phyloP scores from a whole-genome alignment of 2,797 vertebrate genomes.

The Megalops cyprinoides region DNA sequence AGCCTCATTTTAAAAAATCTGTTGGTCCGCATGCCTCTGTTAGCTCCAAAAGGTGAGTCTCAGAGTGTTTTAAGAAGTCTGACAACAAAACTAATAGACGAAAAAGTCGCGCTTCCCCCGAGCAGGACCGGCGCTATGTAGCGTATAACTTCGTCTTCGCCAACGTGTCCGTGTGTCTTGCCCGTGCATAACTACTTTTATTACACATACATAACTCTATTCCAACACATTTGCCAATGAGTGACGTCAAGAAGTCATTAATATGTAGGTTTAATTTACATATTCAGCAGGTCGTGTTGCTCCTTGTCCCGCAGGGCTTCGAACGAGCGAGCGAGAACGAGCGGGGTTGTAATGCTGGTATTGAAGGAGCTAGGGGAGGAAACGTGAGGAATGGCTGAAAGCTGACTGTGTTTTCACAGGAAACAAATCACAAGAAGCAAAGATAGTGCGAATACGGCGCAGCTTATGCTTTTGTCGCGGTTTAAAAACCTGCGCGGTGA shows the following conservation, averaged over 20 bases:
- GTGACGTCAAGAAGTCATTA: slow-evolving; percentile 45
- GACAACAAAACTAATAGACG: too few relatives aligned
- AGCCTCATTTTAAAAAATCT: too few relatives aligned
- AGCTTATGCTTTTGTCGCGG: slow-evolving; percentile 36
- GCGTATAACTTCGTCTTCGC: not conserved
- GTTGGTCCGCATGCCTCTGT: too few relatives aligned
- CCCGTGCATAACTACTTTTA: not conserved
- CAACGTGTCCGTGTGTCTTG: not conserved
- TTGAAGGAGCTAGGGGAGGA: slow-evolving; percentile 61
- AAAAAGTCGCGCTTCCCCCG: too few relatives aligned
- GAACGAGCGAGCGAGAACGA: slow-evolving; percentile 57
- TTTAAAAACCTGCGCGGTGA: slow-evolving; percentile 28
- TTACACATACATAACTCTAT: not conserved
- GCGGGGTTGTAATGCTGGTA: slow-evolving; percentile 54
- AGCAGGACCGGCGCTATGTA: not conserved
- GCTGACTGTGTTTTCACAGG: slow-evolving; percentile 63
- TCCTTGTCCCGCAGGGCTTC: slow-evolving; percentile 72
- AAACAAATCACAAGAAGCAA: slow-evolving; percentile 54
- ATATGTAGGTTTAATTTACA: slow-evolving; percentile 57
- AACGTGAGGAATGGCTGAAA: slow-evolving; percentile 69
- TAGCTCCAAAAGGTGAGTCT: too few relatives aligned
- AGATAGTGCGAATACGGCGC: slow-evolving; percentile 30
- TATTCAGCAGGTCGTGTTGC: slow-evolving; percentile 59
- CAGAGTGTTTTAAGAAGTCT: too few relatives aligned
- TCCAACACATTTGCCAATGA: not conserved